Base-by-base conservation (phyloP, 1,140 invertebrate species). In the Rhyacophila brunnea region DNA sequence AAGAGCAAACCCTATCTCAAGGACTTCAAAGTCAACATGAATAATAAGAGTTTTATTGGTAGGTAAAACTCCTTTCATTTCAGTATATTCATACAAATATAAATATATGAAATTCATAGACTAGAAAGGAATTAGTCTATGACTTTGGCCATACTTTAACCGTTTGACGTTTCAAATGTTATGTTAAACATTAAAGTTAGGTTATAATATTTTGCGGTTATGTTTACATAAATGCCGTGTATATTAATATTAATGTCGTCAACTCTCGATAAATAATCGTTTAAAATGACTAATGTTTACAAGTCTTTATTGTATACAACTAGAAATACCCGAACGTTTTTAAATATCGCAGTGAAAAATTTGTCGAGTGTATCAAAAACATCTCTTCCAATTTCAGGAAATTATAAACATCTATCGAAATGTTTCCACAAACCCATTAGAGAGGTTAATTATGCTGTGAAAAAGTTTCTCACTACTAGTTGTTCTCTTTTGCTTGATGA, bases 281-380 rank as follows among this genome's bases (percentile, higher is more conserved):
- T 51, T 57, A 17, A 11, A 40, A 40, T 40, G 38, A 5, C 38
- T n/a, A n/a, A 13, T 40, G 38, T 40, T 40, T 40, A 40, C 11
- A 40, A 40, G 11, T 40, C 38, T 6, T n/a, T 40, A n/a, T 11
- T 40, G 4, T 15, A 15, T 5, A 15, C 38, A 13, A 15, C n/a
- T 4, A 40, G 11, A 15, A 15, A 40, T 40, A 40, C 38, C 11
- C 4, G 38, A 15, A n/a, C 3, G 3, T 13, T 40, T 5, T 40
- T n/a, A 4, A 40, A 40, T 15, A 40, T n/a, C 3, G 3, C 38
- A n/a, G 15, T 13, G 15, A 40, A 40, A 15, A 13, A 5, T 40
- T 11, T 40, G 5, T 40, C 38, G 11, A 13, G 11, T 40, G 3
- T 13, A 5, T 40, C 38, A 40, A 13, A 13, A 15, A 40, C 5